These are phyloP conservation scores for Pterocles gutturalis DNA, from an alignment of 2,113 vertebrate genomes.

Conservation along the genomic window DNA sequence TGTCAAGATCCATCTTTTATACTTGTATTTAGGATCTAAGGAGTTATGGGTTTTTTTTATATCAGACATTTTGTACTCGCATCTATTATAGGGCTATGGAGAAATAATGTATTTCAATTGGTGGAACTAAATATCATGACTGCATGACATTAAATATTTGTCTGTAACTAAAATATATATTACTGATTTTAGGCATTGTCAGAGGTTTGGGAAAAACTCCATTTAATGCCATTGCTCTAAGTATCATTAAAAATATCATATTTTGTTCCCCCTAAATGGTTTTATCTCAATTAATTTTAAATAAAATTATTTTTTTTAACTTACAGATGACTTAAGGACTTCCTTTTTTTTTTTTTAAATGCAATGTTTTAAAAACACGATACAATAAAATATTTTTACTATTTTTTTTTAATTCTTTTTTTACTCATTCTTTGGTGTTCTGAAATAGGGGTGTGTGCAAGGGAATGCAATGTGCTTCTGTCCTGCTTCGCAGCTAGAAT, in stretches of 20 bases:
- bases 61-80: neutral
- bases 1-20: neutral
- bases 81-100: neutral
- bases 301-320: neutral
- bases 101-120: neutral
- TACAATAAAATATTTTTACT: neutral
- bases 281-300: neutral
- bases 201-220: neutral
- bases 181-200: neutral
- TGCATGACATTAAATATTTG: neutral
- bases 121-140: neutral
- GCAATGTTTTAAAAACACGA: neutral
- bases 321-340: neutral
- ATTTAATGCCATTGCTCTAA: neutral
- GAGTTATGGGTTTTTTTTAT: neutral
- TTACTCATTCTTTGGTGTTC: neutral
- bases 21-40: neutral
- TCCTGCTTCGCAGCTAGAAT: neutral
- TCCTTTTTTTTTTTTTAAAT: neutral
- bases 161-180: neutral
- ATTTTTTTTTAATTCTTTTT: neutral
- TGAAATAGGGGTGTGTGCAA: accelerated
- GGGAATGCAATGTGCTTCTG: neutral
- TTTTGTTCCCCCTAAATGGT: neutral
- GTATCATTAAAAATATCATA: neutral